These are phyloP conservation scores for Caenorhabditis inopinata DNA, from an alignment of 1,140 invertebrate species.

Conservation along the genomic window DNA sequence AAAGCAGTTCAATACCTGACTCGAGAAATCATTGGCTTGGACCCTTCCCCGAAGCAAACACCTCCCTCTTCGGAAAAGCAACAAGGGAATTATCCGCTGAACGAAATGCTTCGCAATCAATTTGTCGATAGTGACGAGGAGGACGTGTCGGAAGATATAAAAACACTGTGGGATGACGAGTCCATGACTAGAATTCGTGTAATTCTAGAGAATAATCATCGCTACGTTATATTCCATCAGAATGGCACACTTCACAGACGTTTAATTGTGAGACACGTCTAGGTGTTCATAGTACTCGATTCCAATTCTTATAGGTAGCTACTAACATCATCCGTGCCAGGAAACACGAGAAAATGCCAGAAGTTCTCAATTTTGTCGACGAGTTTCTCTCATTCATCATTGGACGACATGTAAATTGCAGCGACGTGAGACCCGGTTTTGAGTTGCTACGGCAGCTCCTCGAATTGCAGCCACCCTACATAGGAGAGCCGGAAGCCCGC, in stretches of 20 bases:
- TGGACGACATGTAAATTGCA: not conserved
- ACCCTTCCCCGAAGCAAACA: not conserved
- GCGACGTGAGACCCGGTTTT: slow-evolving; percentile 3
- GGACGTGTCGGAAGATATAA: not conserved
- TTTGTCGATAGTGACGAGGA: slow-evolving; percentile 8
- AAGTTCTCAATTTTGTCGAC: not conserved
- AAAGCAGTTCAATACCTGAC: slow-evolving; percentile 16
- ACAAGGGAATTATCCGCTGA: not conserved
- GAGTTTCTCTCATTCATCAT: not conserved
- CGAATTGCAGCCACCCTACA: slow-evolving; percentile 15
- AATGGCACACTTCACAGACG: not conserved
- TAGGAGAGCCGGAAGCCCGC: not conserved
- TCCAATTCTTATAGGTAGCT: slow-evolving; percentile 6
- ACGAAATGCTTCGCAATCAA: not conserved
- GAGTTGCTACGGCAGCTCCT: slow-evolving; percentile 6
- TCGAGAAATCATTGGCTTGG: not conserved
- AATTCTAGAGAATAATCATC: not conserved
- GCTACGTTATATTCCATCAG: not conserved
- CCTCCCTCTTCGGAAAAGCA: not conserved
- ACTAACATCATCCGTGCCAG: not conserved
- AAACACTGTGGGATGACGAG: not conserved
- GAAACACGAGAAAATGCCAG: not conserved
- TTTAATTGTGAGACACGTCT: not conserved
- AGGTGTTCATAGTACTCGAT: no score
- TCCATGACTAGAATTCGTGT: not conserved